Percentiles rank a stretch among this genome's conserved stretches.
These are phyloP conservation scores for Eulimnadia texana DNA, from an alignment of 1,140 invertebrate species.

Conservation along the genomic window DNA sequence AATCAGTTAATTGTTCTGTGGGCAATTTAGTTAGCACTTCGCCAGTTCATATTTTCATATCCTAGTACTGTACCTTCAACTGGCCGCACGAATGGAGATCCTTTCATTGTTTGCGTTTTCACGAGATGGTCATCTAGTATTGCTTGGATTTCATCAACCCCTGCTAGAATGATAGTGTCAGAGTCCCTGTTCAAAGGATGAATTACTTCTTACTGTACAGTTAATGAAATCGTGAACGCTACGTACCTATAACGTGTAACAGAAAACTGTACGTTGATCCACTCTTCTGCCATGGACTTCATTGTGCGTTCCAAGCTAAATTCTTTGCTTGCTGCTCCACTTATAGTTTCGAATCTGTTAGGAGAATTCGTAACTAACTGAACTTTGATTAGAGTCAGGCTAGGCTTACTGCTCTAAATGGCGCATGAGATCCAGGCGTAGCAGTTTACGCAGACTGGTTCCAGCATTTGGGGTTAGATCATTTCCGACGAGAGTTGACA, in stretches of 20 bases:
- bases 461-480: conserved; percentile 73
- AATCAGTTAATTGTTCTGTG: conserved; percentile 49
- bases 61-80: conserved; percentile 52
- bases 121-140: conserved; percentile 78
- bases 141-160: conserved; percentile 70
- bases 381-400: background rate
- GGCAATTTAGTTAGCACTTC: no score
- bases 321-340: conserved; percentile 79
- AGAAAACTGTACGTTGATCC: conserved; percentile 59
- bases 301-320: conserved; percentile 59
- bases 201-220: no score
- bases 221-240: no score
- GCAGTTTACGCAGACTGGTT: conserved; percentile 65
- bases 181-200: conserved; percentile 41
- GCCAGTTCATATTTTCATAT: no score
- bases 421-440: conserved; percentile 53
- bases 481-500: conserved; percentile 64
- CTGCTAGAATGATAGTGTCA: conserved; percentile 57
- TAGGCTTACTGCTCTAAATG: conserved; percentile 48
- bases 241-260: conserved; percentile 52
- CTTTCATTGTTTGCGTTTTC: conserved; percentile 74
- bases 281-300: conserved; percentile 69
- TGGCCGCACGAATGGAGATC: conserved; percentile 80
- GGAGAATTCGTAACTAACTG: background rate
- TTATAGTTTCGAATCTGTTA: conserved; percentile 55